These are phyloP conservation scores for Heteromyza rotundicornis DNA, from an alignment of 2,888 invertebrate species.

Conservation along the genomic window DNA sequence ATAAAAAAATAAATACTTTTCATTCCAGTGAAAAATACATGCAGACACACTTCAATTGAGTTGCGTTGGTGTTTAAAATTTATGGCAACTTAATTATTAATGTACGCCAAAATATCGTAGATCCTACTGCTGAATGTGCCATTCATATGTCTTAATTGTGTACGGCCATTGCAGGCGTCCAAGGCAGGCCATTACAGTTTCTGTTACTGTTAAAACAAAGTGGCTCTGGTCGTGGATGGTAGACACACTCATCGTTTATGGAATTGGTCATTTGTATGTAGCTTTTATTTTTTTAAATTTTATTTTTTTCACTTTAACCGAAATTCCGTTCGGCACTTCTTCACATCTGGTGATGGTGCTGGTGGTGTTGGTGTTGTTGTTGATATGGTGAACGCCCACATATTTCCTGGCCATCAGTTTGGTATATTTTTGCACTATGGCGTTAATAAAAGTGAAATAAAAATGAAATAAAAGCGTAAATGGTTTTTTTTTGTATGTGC, in stretches of 20 bases:
- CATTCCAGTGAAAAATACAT: no score
- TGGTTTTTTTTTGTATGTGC: no score
- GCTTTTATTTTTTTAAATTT: no score
- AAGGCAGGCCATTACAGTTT: neutral
- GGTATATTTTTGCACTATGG: neutral
- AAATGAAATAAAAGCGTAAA: neutral
- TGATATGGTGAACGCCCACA: neutral
- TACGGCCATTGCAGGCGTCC: neutral
- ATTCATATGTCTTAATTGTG: slow-evolving; percentile 40
- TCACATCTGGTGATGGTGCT: neutral
- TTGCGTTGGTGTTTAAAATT: slow-evolving; percentile 31
- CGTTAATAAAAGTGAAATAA: neutral
- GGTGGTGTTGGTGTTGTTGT: neutral
- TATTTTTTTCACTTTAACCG: neutral
- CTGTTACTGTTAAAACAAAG: slow-evolving; percentile 1
- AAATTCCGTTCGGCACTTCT: neutral
- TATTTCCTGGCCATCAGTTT: neutral
- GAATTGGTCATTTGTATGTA: neutral
- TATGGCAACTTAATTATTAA: slow-evolving; percentile 48
- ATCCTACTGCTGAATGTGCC: slow-evolving; percentile 24
- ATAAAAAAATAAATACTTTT: no score
- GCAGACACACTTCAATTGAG: no score
- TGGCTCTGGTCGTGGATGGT: no score
- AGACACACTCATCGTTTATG: neutral
- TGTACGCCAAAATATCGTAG: slow-evolving; percentile 30